Conservation (phyloP, 1,140 invertebrate species). For the Cardiocondyla obscurior region DNA sequence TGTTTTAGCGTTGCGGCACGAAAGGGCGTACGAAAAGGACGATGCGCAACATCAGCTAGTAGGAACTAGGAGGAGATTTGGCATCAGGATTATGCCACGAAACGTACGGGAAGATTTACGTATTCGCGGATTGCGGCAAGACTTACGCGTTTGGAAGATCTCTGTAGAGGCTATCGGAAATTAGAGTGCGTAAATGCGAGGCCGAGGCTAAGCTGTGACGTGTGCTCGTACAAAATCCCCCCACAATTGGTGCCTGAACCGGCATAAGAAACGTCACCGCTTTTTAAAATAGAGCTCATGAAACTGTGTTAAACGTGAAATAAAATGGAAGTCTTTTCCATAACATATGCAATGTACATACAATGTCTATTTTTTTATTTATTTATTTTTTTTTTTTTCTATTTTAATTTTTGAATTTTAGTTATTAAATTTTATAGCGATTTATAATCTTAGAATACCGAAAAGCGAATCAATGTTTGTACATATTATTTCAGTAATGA, state of each 20-base stretch:
- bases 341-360: not conserved
- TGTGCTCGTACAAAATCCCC: slow-evolving; percentile 82
- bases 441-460: not conserved
- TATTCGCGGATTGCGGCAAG: slow-evolving; percentile 75
- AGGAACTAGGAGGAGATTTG: not conserved
- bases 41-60: not conserved
- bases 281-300: not conserved
- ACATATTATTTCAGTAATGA: slow-evolving; percentile 36
- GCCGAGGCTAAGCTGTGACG: slow-evolving; percentile 80
- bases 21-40: slow-evolving; percentile 31
- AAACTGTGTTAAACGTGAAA: not conserved
- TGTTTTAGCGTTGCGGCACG: slow-evolving; percentile 71
- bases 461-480: slow-evolving; percentile 20
- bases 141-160: slow-evolving; percentile 78
- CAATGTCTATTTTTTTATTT: not conserved
- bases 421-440: not conserved
- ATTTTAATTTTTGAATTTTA: slow-evolving; percentile 12
- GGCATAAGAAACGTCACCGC: slow-evolving; percentile 76
- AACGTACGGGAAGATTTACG: slow-evolving; percentile 48
- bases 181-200: slow-evolving; percentile 81
- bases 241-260: slow-evolving; percentile 79
- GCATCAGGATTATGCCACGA: too few relatives aligned
- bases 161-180: slow-evolving; percentile 80
- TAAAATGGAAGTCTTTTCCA: not conserved
- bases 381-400: not conserved